These are phyloP conservation scores for Gortyna flavago DNA, from an alignment of 2,888 invertebrate species.

Conservation along the genomic window DNA sequence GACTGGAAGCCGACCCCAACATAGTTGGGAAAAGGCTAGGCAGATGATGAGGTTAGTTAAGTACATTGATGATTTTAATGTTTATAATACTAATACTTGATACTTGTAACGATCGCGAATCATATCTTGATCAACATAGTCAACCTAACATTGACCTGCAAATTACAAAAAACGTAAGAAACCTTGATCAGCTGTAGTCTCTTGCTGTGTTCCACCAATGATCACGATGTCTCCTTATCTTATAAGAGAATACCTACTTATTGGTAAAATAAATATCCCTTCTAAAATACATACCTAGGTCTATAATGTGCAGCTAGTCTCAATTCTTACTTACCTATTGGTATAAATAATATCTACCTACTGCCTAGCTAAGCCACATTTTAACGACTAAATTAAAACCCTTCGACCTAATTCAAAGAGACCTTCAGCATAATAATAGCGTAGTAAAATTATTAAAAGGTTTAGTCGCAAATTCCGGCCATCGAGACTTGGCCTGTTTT, in stretches of 20 bases:
- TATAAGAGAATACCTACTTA: background rate
- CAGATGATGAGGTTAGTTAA: no score
- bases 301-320: background rate
- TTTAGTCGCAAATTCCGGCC: constrained; percentile 35
- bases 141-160: no score
- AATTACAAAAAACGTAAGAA: no score
- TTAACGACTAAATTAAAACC: constrained; percentile 16
- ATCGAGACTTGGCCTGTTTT: constrained; percentile 30
- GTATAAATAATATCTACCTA: background rate
- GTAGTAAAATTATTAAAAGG: constrained; percentile 31
- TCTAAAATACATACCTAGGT: background rate
- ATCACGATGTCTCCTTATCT: background rate
- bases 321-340: background rate
- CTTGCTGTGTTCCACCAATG: background rate
- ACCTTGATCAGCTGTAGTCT: background rate
- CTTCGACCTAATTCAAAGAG: background rate
- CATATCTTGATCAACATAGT: no score
- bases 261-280: background rate
- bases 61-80: no score
- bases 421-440: constrained; percentile 36
- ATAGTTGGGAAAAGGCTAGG: no score
- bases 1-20: no score
- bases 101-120: no score
- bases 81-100: no score
- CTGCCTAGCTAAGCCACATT: background rate